Conservation (phyloP, 2,888 invertebrate genomes). For the Galerucella calmariensis region DNA sequence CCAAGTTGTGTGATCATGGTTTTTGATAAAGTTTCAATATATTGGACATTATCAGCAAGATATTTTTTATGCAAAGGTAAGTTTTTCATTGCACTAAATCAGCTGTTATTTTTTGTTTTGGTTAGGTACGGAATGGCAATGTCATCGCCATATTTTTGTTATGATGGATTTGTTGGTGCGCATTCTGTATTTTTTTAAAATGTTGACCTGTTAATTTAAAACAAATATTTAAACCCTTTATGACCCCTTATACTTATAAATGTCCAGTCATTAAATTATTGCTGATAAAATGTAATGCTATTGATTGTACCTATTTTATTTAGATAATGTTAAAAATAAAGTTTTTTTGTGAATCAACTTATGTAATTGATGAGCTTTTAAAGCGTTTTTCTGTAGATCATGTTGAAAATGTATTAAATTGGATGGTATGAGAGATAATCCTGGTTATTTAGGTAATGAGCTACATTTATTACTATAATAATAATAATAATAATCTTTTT, state of each 20-base stretch:
- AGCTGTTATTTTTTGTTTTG: conserved; percentile 45
- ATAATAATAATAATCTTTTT: too few species aligned
- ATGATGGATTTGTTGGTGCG: conserved; percentile 7
- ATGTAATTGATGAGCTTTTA: not conserved
- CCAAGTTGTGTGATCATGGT: conserved; percentile 19
- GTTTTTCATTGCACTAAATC: conserved; percentile 33
- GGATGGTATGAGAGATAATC: not conserved
- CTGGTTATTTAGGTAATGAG: too few species aligned
- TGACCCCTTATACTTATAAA: not conserved
- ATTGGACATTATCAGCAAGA: conserved; percentile 2
- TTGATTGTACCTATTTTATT: not conserved
- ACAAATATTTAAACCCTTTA: not conserved
- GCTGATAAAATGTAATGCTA: not conserved
- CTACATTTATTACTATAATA: too few species aligned
- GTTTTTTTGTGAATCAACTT: not conserved
- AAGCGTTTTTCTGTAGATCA: not conserved
- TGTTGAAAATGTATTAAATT: not conserved
- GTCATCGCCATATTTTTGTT: conserved; percentile 27
- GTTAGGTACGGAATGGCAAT: conserved; percentile 24
- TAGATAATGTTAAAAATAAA: not conserved
- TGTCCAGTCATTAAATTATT: not conserved
- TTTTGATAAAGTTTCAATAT: conserved; percentile 5
- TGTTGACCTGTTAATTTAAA: not conserved
- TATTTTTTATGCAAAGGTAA: conserved; percentile 39
- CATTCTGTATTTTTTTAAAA: not conserved